Conservation (phyloP, 2,113 vertebrate species). For the Saccopteryx leptura region DNA sequence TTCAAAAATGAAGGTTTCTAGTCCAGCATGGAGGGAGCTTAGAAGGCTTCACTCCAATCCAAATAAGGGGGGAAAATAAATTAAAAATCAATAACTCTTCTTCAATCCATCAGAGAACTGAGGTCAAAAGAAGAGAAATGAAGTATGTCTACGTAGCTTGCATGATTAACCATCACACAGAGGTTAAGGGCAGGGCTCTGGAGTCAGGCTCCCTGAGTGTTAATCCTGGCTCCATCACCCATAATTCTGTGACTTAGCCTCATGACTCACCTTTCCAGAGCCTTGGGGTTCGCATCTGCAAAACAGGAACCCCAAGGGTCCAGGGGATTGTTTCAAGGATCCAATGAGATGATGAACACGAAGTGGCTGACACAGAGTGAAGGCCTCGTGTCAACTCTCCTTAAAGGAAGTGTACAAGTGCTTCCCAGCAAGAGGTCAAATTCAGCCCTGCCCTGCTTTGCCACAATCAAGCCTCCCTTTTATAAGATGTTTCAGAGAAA, state of each 20-base stretch:
- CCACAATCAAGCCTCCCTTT: background rate
- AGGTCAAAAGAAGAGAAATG: background rate
- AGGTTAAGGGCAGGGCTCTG: background rate
- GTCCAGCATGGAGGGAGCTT: background rate
- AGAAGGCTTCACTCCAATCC: background rate
- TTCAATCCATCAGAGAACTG: background rate
- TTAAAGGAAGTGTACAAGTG: background rate
- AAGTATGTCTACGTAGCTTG: background rate
- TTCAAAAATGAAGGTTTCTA: background rate
- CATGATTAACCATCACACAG: background rate
- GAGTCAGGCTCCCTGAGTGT: background rate
- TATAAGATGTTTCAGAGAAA: background rate
- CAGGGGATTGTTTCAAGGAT: background rate
- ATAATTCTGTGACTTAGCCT: background rate
- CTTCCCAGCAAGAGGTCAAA: background rate
- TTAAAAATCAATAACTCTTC: background rate
- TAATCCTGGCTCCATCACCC: background rate
- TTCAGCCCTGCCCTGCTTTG: background rate
- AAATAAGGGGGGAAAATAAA: background rate
- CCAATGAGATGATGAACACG: background rate
- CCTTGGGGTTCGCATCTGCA: background rate
- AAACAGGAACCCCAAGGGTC: background rate
- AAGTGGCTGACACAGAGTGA: background rate
- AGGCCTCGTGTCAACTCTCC: background rate
- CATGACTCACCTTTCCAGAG: background rate